phyloP scores from a whole-genome alignment of 2,888 invertebrate genomes.

The Hydropsyche betteni region DNA sequence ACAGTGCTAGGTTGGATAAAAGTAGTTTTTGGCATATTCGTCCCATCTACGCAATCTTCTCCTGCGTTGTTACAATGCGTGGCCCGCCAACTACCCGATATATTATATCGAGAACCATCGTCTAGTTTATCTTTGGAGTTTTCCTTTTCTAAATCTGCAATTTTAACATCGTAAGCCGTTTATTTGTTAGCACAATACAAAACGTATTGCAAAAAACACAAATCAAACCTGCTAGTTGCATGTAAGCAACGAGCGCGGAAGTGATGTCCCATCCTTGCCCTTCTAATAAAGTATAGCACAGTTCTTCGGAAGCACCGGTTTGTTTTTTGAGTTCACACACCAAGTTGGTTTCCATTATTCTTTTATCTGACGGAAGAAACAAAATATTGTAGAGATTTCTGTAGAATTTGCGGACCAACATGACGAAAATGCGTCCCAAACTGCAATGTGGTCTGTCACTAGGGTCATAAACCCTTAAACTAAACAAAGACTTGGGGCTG shows the following conservation, averaged over 20 bases:
- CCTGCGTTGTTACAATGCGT: constrained; percentile 39
- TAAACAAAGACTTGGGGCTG: constrained; percentile 18
- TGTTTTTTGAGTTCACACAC: constrained; percentile 49
- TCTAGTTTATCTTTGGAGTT: constrained; percentile 19
- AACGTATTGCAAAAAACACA: not conserved
- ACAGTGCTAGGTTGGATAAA: constrained; percentile 45
- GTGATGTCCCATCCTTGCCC: constrained; percentile 51
- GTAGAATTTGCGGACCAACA: too few relatives aligned
- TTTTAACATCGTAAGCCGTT: too few relatives aligned
- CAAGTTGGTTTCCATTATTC: constrained; percentile 50
- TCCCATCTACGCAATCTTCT: constrained; percentile 26
- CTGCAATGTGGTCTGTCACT: not conserved
- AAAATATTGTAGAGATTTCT: not conserved
- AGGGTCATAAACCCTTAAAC: constrained; percentile 10
- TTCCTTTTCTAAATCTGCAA: constrained; percentile 46
- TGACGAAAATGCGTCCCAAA: too few relatives aligned
- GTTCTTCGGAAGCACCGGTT: constrained; percentile 50
- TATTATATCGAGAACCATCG: constrained; percentile 47
- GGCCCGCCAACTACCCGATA: constrained; percentile 50
- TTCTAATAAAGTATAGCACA: constrained; percentile 49
- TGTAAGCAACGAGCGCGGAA: constrained; percentile 49
- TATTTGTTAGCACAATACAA: not conserved
- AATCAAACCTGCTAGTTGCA: constrained; percentile 47
- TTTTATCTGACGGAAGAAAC: not conserved
- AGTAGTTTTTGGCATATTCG: not conserved